Conservation (phyloP, 2,888 invertebrate species). For the Amphiduros pacificus region DNA sequence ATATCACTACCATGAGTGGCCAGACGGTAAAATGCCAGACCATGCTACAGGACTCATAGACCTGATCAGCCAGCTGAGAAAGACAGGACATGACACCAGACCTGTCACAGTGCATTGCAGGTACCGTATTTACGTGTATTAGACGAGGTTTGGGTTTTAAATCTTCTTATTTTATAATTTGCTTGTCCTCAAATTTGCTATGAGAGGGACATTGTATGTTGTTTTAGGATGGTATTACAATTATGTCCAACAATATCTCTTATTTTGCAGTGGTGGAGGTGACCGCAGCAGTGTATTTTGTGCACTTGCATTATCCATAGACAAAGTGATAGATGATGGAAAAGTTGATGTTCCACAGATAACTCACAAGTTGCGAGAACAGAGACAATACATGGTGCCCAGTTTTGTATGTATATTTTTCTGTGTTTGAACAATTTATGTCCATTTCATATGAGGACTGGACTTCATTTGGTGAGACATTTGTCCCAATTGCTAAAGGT, state of each 20-base stretch:
- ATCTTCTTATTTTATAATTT: too few relatives aligned
- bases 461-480: background rate
- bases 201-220: too few relatives aligned
- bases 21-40: background rate
- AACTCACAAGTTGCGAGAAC: constrained; percentile 2
- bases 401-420: background rate
- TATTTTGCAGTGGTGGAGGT: constrained; percentile 4
- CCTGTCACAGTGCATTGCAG: constrained; percentile 28
- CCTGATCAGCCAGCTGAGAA: background rate
- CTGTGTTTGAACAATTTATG: background rate
- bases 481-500: too few relatives aligned
- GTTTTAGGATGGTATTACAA: background rate
- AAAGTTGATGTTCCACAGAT: constrained; percentile 8
- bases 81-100: background rate
- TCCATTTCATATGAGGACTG: background rate
- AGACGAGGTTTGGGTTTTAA: background rate
- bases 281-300: constrained; percentile 12
- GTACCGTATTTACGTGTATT: background rate
- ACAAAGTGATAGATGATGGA: constrained; percentile 1
- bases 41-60: constrained; percentile 3
- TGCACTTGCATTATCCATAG: constrained; percentile 5
- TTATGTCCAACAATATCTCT: background rate
- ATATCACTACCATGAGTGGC: constrained; percentile 12
- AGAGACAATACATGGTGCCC: constrained; percentile 12
- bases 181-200: too few relatives aligned